phyloP scores from a whole-genome alignment of 2,797 vertebrate species.

The Aeoliscus strigatus region DNA sequence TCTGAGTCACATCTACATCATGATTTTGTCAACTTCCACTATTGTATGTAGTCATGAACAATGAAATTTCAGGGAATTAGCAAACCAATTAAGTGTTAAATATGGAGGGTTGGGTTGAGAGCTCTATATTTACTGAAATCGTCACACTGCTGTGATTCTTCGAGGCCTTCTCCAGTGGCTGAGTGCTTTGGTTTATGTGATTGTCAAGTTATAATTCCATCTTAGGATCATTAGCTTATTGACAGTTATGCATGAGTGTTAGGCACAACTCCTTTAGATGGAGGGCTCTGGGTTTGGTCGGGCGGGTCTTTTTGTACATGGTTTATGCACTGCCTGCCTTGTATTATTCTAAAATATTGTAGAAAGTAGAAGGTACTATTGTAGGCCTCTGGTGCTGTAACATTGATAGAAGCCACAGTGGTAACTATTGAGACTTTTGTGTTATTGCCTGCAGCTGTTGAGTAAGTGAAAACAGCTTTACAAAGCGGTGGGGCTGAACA shows the following conservation, averaged over 20 bases:
- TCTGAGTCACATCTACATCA: conserved; percentile 74
- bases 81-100: conserved; percentile 75
- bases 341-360: conserved; percentile 72
- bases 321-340: conserved; percentile 87
- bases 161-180: conserved; percentile 18
- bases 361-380: conserved; percentile 76
- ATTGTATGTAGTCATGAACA: conserved; percentile 70
- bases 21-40: conserved; percentile 75
- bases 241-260: conserved; percentile 28
- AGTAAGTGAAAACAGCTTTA: conserved; percentile 3
- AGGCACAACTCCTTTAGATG: conserved; percentile 35
- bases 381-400: conserved; percentile 76
- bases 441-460: no score
- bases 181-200: conserved; percentile 7
- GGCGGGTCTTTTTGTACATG: conserved; percentile 74
- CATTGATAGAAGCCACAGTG: conserved; percentile 53
- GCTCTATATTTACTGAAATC: conserved; percentile 39
- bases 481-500: conserved; percentile 12
- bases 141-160: conserved; percentile 33
- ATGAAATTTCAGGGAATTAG: conserved; percentile 81
- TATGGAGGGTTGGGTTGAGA: conserved; percentile 38
- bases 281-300: conserved; percentile 56
- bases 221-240: conserved; percentile 34
- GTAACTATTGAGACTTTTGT: no score
- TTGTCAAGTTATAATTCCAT: conserved; percentile 18